Evolutionary conservation across 2,888 invertebrate genomes (phyloP).

Genomic region (Pterobdella sp.): DNA sequence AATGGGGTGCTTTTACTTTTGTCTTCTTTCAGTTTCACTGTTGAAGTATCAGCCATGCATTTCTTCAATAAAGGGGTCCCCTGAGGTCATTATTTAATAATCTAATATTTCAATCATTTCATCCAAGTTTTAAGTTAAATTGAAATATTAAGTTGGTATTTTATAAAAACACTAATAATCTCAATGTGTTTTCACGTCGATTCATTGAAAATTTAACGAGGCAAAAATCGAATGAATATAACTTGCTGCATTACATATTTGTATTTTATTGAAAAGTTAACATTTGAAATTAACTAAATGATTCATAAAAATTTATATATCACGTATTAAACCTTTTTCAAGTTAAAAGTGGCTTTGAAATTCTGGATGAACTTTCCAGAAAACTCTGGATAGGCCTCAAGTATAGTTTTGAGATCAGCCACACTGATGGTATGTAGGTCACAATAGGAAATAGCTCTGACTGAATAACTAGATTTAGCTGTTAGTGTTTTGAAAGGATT

Average conservation of each 20-base stretch:
- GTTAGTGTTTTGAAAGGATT: slow-evolving; percentile 9
- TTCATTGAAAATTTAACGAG: background rate
- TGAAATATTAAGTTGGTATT: background rate
- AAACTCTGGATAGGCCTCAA: slow-evolving; percentile 50
- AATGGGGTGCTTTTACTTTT: no score
- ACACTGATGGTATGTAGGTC: slow-evolving; percentile 50
- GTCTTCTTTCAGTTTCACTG: no score
- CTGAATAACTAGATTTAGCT: slow-evolving; percentile 48
- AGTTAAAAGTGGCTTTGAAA: slow-evolving; percentile 49
- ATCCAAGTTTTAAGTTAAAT: background rate
- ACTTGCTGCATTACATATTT: background rate
- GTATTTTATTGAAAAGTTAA: background rate
- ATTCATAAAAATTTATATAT: background rate
- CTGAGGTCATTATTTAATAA: no score
- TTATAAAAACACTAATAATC: background rate
- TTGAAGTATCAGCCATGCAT: no score
- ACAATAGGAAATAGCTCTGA: slow-evolving; percentile 49
- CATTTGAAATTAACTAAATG: background rate
- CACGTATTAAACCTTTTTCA: slow-evolving; percentile 42
- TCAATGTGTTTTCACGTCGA: background rate
- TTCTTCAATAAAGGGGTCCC: no score
- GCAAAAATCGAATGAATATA: background rate
- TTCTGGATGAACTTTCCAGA: slow-evolving; percentile 46
- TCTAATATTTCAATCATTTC: no score
- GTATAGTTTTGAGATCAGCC: slow-evolving; percentile 46